Conservation (phyloP, 2,797 vertebrate species). For the Notolabrus celidotus region DNA sequence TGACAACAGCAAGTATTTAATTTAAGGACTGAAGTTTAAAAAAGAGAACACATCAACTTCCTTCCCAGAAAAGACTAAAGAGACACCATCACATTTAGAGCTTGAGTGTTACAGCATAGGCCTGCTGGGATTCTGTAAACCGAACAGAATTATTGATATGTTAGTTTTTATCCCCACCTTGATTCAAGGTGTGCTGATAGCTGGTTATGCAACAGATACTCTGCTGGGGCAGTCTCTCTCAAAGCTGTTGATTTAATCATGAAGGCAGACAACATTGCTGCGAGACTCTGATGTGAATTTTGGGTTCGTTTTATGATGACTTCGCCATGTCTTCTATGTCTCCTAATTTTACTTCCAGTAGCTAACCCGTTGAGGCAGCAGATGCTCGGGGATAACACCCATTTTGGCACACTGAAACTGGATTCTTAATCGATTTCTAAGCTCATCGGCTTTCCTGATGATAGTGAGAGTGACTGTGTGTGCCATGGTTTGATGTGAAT, state of each 20-base stretch:
- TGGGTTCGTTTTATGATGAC: background rate
- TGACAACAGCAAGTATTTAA: no score
- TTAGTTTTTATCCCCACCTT: conserved; percentile 43
- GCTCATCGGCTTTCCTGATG: conserved; percentile 21
- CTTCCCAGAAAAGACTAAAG: background rate
- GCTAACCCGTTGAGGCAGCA: conserved; percentile 27
- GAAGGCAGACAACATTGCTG: conserved; percentile 3
- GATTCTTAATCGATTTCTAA: conserved; percentile 39
- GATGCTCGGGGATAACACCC: conserved; percentile 23
- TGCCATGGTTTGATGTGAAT: conserved; percentile 16
- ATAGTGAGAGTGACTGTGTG: background rate
- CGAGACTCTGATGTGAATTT: conserved; percentile 18
- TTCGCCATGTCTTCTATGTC: conserved; percentile 9
- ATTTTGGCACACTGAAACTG: conserved; percentile 33
- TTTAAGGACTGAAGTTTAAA: background rate
- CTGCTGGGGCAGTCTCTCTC: background rate
- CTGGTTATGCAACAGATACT: conserved; percentile 15
- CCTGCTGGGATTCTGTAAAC: conserved; percentile 33
- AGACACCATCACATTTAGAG: conserved; percentile 16
- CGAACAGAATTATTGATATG: conserved; percentile 34
- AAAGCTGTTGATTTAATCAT: conserved; percentile 21
- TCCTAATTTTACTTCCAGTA: background rate
- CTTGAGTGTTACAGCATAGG: conserved; percentile 26
- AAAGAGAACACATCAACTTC: background rate
- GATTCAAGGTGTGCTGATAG: conserved; percentile 31